A percentile compares a stretch with the other conserved stretches of the same genome.
Conservation (phyloP, 2,113 vertebrate genomes). For the Craseonycteris thonglongyai region DNA sequence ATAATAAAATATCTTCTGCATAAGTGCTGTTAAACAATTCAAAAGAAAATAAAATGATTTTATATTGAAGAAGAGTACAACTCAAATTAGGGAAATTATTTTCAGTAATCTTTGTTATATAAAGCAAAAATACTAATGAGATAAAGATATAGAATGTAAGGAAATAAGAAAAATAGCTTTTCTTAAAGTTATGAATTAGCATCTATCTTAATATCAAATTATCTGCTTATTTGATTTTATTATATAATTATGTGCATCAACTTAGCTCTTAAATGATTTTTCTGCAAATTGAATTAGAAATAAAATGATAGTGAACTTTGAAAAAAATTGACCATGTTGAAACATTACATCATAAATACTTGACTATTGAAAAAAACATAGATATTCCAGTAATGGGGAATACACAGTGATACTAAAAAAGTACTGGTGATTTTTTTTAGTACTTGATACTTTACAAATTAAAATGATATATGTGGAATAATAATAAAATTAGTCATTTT, state of each 20-base stretch:
- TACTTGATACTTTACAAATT: background rate
- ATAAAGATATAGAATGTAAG: background rate
- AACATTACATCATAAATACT: background rate
- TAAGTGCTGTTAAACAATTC: background rate
- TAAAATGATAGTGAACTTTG: background rate
- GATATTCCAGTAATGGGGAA: background rate
- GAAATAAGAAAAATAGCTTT: background rate
- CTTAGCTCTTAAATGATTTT: background rate
- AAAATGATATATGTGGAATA: background rate
- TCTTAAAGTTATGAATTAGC: background rate
- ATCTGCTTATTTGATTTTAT: background rate
- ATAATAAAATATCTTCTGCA: background rate
- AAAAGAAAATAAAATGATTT: background rate
- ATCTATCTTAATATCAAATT: background rate
- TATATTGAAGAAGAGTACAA: background rate
- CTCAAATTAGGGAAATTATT: constrained; percentile 4
- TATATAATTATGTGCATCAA: background rate
- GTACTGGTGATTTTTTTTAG: background rate
- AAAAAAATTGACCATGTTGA: background rate
- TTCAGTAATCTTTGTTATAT: background rate
- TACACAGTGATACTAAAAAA: background rate
- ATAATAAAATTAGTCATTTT: background rate
- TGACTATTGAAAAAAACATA: background rate
- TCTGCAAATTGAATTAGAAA: background rate
- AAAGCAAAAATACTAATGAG: background rate